Evolutionary conservation across 2,113 vertebrate genomes (phyloP).

Genomic region (Lontra canadensis): DNA sequence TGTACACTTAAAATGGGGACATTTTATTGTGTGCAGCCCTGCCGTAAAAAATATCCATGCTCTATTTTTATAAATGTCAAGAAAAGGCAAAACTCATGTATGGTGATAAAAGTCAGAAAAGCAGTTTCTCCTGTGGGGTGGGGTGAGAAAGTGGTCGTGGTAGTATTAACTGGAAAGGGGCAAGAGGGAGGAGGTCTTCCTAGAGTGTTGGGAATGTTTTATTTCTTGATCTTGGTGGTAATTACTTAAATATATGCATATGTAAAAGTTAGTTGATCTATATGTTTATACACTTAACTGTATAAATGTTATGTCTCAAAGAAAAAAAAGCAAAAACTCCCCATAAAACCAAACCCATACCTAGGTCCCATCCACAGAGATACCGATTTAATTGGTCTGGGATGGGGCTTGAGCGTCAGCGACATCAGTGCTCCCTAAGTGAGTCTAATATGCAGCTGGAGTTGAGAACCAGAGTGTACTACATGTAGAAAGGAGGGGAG

Average conservation of each 20-base stretch:
- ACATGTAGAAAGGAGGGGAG: neutral
- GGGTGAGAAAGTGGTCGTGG: neutral
- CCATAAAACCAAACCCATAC: neutral
- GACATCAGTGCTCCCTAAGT: neutral
- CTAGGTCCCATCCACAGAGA: neutral
- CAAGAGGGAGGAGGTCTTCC: neutral
- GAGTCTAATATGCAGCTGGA: neutral
- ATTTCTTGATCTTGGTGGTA: neutral
- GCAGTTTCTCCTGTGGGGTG: neutral
- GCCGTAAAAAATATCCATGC: neutral
- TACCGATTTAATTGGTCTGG: neutral
- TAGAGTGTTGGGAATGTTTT: neutral
- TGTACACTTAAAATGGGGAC: neutral
- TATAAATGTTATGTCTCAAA: neutral
- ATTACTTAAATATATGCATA: neutral
- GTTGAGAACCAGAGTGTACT: neutral
- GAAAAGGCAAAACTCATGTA: neutral
- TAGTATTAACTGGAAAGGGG: neutral
- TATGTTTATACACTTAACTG: neutral
- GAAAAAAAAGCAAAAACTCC: neutral
- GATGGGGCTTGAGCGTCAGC: neutral
- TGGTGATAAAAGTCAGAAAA: neutral
- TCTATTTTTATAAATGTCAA: neutral
- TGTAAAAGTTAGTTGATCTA: neutral
- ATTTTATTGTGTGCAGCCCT: neutral